These are phyloP conservation scores for Cosmia trapezina DNA, from an alignment of 2,888 invertebrate species.

Conservation along the genomic window DNA sequence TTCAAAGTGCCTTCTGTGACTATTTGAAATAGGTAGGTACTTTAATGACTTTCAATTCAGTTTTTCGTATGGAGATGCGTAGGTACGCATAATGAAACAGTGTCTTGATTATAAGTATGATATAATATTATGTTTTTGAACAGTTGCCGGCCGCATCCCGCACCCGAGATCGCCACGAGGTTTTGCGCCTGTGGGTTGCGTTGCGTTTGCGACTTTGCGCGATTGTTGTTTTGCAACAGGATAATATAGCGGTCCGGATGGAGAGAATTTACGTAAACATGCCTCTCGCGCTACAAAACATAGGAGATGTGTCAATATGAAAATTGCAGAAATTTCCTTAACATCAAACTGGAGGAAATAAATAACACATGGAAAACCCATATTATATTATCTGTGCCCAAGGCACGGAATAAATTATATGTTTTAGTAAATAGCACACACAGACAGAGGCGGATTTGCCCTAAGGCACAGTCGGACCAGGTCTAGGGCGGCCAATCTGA, in stretches of 20 bases:
- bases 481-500: too few species aligned
- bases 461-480: too few species aligned
- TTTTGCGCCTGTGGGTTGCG: constrained; percentile 13
- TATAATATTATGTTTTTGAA: neutral
- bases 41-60: too few species aligned
- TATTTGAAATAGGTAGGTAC: too few species aligned
- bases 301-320: too few species aligned
- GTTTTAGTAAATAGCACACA: neutral
- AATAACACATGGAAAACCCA: neutral
- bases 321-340: neutral
- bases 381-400: too few species aligned
- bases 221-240: constrained; percentile 17
- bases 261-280: neutral
- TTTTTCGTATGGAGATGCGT: too few species aligned
- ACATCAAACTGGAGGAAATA: neutral
- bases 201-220: neutral
- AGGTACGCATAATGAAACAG: too few species aligned
- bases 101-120: too few species aligned
- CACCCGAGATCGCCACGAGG: neutral
- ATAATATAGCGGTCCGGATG: neutral
- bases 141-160: neutral
- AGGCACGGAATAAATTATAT: neutral
- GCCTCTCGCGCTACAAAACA: neutral
- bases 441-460: too few species aligned
- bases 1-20: too few species aligned